Conservation (phyloP, 2,797 vertebrate species). For the Chanos chanos region DNA sequence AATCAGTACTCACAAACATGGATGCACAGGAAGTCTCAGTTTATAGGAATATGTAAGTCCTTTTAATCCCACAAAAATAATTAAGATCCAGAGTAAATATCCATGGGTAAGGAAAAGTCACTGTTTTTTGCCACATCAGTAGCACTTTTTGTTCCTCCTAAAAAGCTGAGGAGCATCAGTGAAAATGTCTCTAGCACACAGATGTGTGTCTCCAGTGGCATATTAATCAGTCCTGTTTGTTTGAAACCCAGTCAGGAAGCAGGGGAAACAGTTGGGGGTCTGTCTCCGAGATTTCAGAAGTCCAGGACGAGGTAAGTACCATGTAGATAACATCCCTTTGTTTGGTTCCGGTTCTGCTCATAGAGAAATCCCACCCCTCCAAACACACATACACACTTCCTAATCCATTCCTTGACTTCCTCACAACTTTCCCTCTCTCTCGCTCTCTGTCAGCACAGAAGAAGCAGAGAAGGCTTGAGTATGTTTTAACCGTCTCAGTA, state of each 20-base stretch:
- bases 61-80: too few species aligned
- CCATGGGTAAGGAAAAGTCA: background rate
- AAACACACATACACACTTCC: constrained; percentile 15
- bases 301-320: constrained; percentile 45
- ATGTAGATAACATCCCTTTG: constrained; percentile 55
- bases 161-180: constrained; percentile 55
- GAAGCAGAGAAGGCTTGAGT: constrained; percentile 53
- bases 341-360: constrained; percentile 44
- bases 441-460: constrained; percentile 58
- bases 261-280: constrained; percentile 35
- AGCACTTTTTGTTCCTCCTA: constrained; percentile 15
- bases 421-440: constrained; percentile 41
- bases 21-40: constrained; percentile 9
- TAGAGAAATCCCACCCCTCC: constrained; percentile 34
- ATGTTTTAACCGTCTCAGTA: constrained; percentile 54
- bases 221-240: constrained; percentile 68
- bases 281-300: constrained; percentile 53
- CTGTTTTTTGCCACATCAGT: constrained; percentile 5
- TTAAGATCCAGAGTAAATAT: constrained; percentile 41
- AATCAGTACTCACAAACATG: constrained; percentile 21
- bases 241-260: constrained; percentile 36
- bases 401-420: constrained; percentile 35
- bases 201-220: constrained; percentile 59
- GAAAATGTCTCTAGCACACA: constrained; percentile 45
- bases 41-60: too few species aligned